A percentile compares a stretch with the other conserved stretches of the same genome.
Conservation (phyloP, 2,113 vertebrate genomes). For the Hydropotes inermis region DNA sequence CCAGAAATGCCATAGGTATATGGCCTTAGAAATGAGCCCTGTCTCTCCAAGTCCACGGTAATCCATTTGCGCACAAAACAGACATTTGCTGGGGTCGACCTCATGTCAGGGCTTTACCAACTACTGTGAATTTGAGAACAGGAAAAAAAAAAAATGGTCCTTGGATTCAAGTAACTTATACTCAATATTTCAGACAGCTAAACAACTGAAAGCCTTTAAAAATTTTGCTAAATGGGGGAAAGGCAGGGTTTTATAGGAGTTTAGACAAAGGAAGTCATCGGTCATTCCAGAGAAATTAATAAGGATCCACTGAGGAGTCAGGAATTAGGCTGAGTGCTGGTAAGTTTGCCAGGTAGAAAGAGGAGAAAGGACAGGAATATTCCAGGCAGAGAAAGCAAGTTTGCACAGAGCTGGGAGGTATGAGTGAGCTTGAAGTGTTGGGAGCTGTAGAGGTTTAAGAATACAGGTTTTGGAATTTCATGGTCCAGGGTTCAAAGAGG, state of each 20-base stretch:
- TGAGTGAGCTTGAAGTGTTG: not conserved
- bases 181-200: not conserved
- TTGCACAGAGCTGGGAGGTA: not conserved
- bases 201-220: not conserved
- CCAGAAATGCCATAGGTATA: not conserved
- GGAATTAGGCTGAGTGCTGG: not conserved
- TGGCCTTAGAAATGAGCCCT: not conserved
- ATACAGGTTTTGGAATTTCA: not conserved
- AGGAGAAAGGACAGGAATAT: not conserved
- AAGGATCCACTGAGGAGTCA: not conserved
- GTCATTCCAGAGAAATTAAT: not conserved
- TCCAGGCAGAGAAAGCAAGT: not conserved
- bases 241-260: not conserved
- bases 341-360: not conserved
- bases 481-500: not conserved
- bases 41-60: not conserved
- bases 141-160: not conserved
- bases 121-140: not conserved
- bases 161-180: not conserved
- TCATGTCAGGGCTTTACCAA: not conserved
- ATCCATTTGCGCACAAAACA: not conserved
- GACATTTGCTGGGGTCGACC: not conserved
- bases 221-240: not conserved
- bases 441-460: not conserved
- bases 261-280: not conserved